These are phyloP conservation scores for Drosophila multiciliata DNA, from an alignment of 2,888 invertebrate genomes.

Conservation along the genomic window DNA sequence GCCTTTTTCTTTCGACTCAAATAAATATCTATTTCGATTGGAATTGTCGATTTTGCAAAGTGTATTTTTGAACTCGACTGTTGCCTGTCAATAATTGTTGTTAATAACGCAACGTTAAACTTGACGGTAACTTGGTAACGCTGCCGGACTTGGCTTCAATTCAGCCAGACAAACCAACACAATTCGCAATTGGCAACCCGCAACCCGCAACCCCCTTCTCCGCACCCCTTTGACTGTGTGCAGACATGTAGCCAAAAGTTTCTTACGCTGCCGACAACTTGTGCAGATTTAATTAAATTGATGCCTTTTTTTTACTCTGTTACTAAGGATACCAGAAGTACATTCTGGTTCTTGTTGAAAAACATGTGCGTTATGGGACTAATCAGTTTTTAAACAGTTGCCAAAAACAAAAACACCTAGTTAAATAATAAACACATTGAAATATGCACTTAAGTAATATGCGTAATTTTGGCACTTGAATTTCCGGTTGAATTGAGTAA, in stretches of 20 bases:
- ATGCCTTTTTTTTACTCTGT: conserved; percentile 19
- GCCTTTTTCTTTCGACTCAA: not conserved
- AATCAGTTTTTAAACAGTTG: not conserved
- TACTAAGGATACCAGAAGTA: not conserved
- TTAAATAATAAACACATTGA: not conserved
- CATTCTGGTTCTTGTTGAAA: not conserved
- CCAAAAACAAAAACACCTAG: not conserved
- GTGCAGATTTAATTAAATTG: conserved; percentile 67
- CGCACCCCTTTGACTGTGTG: not conserved
- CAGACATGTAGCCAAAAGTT: conserved; percentile 26
- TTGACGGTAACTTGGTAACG: conserved; percentile 58
- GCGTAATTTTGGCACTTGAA: conserved; percentile 27
- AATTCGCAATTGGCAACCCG: not conserved
- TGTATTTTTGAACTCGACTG: conserved; percentile 9
- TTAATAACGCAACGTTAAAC: conserved; percentile 71
- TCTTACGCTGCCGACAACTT: conserved; percentile 54
- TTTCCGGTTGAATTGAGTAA: conserved; percentile 21
- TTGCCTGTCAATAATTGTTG: conserved; percentile 69
- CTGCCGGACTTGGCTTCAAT: conserved; percentile 37
- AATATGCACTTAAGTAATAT: conserved; percentile 22
- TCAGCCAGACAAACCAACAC: not conserved
- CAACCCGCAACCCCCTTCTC: not conserved
- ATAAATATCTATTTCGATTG: not conserved
- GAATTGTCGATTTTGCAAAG: not conserved
- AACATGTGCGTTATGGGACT: not conserved